Evolutionary conservation across 2,888 invertebrate species (phyloP).

Genomic region (Trachelus stipa): DNA sequence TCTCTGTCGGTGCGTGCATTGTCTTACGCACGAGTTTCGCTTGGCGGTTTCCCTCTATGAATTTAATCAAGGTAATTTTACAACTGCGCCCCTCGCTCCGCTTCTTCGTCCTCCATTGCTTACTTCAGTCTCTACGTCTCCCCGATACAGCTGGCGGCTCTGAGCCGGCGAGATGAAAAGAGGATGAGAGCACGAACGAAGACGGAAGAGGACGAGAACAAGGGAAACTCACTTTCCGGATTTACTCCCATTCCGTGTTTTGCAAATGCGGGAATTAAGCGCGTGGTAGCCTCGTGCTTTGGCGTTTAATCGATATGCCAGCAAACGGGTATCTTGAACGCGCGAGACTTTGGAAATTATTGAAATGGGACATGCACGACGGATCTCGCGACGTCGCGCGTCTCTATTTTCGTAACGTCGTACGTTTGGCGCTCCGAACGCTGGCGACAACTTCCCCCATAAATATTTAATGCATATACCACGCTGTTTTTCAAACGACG

Average conservation of each 20-base stretch:
- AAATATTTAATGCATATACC: background rate
- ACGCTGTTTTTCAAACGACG: background rate
- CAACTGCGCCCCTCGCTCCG: constrained; percentile 43
- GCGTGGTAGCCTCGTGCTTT: background rate
- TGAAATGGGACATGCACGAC: background rate
- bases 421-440: background rate
- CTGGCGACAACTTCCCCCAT: background rate
- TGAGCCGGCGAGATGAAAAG: background rate
- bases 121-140: background rate
- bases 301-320: background rate
- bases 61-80: constrained; percentile 59
- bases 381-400: background rate
- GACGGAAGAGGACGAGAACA: background rate
- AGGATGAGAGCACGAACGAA: background rate
- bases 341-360: background rate
- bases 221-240: background rate
- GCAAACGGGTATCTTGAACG: background rate
- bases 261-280: background rate
- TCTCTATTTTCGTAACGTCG: background rate
- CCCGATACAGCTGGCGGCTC: background rate
- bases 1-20: constrained; percentile 33
- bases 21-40: constrained; percentile 44
- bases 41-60: constrained; percentile 39
- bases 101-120: background rate
- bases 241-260: background rate